Conservation (phyloP, 2,797 vertebrate species). For the Propithecus perrieri region DNA sequence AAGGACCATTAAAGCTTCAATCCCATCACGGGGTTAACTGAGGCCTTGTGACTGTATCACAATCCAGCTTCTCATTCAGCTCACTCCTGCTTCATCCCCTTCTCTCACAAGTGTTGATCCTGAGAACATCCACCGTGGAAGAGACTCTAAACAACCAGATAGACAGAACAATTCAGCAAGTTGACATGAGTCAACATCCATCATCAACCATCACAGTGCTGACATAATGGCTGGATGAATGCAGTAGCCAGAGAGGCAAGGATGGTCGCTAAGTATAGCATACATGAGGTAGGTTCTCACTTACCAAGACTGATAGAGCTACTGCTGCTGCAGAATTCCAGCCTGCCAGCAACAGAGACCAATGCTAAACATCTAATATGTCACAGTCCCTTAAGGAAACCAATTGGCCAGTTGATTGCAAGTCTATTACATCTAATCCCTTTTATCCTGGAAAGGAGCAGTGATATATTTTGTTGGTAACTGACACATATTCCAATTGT, state of each 20-base stretch:
- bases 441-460: background rate
- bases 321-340: background rate
- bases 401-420: background rate
- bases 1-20: background rate
- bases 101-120: background rate
- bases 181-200: background rate
- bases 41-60: background rate
- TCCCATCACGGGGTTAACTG: background rate
- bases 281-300: background rate
- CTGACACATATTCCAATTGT: background rate
- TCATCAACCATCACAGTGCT: background rate
- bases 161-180: background rate
- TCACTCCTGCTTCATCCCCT: background rate
- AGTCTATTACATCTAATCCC: background rate
- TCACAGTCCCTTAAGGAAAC: background rate
- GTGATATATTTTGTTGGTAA: background rate
- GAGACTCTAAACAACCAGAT: background rate
- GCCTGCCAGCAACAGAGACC: background rate
- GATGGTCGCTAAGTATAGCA: background rate
- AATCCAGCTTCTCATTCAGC: background rate
- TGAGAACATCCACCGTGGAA: background rate
- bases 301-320: background rate
- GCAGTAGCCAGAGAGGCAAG: background rate
- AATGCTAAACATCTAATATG: background rate
- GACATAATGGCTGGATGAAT: background rate